Conservation (phyloP, 2,113 vertebrate species). For the Regulus satrapa region DNA sequence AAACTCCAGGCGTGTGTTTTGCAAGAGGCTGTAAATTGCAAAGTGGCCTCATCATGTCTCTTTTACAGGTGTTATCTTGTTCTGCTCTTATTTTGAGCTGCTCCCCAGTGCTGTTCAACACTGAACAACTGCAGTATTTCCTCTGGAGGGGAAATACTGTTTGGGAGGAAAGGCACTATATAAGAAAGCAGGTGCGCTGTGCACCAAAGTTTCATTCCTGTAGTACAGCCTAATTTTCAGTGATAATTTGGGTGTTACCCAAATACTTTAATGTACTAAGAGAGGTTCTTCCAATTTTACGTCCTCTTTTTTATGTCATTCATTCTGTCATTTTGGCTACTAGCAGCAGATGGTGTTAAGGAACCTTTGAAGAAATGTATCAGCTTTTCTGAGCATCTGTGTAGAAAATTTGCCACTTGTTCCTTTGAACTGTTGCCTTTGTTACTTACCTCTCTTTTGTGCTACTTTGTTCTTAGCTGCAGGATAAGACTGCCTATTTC, state of each 20-base stretch:
- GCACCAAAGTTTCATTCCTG: not conserved
- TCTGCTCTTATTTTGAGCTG: not conserved
- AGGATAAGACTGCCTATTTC: not conserved
- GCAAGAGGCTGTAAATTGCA: not conserved
- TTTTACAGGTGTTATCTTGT: not conserved
- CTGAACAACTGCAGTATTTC: not conserved
- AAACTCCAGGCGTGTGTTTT: not conserved
- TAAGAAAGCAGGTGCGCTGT: rapidly evolving
- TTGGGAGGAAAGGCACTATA: not conserved
- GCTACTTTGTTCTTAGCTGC: not conserved
- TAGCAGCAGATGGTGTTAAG: not conserved
- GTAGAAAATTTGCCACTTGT: not conserved
- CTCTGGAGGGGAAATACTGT: not conserved
- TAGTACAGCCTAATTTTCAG: not conserved
- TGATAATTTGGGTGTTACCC: not conserved
- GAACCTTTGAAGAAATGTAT: not conserved
- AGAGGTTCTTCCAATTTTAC: not conserved
- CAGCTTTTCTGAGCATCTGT: not conserved
- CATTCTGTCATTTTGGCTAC: rapidly evolving
- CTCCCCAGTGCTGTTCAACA: not conserved
- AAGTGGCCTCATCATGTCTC: not conserved
- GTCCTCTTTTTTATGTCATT: not conserved
- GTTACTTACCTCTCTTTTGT: not conserved
- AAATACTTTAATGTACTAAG: not conserved
- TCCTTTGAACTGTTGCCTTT: not conserved